Evolutionary conservation across 2,113 vertebrate genomes (phyloP).

Genomic region (Alosa alosa): DNA sequence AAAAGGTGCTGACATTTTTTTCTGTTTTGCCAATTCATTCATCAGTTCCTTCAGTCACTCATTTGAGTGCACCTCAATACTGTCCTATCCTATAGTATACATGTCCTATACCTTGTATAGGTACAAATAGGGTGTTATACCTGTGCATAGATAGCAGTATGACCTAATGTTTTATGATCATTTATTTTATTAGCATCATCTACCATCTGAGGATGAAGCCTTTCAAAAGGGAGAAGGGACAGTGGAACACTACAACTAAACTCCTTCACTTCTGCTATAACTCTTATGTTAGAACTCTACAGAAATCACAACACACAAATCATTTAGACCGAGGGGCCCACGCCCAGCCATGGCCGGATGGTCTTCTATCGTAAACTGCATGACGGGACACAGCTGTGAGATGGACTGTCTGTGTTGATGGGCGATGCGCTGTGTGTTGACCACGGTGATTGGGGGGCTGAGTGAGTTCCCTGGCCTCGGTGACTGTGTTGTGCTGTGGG

Average conservation of each 20-base stretch:
- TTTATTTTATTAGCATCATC: background rate
- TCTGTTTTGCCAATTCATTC: background rate
- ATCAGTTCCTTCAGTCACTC: background rate
- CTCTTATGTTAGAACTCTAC: background rate
- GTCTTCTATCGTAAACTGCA: background rate
- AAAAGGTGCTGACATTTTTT: background rate
- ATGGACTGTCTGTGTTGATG: background rate
- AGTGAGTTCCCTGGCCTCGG: background rate
- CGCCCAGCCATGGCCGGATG: background rate
- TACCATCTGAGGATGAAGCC: background rate
- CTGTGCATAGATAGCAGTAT: background rate
- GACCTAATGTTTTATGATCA: background rate
- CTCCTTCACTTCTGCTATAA: background rate
- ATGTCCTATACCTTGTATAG: no score
- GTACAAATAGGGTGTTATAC: background rate
- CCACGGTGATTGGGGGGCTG: constrained; percentile 23
- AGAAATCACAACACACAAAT: no score
- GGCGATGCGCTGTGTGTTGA: constrained; percentile 14
- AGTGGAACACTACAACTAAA: background rate
- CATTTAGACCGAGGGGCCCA: background rate
- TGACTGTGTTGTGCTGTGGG: background rate
- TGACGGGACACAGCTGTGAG: background rate
- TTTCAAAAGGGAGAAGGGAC: no score
- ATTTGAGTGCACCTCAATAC: background rate
- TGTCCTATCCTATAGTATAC: no score